Evolutionary conservation across 2,113 vertebrate species (phyloP), one percentile per base, ranked within the genome.

Genomic region (Periophthalmus modestus): DNA sequence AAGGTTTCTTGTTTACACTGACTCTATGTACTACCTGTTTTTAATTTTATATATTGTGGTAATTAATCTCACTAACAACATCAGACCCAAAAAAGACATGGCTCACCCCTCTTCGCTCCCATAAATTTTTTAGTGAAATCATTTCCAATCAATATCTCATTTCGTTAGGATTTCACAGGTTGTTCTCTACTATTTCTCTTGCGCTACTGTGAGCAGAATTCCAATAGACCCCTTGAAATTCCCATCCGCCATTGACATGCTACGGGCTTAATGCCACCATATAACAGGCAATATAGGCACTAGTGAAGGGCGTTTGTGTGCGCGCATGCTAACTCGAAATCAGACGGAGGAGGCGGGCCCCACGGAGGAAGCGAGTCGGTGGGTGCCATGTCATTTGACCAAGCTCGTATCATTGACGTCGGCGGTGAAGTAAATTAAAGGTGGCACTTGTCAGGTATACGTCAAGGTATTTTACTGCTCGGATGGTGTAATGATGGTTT

Each of bases 271-370:
- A 66, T 58, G 5, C 18, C 52, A 57, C 43, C 59, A 50, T 28
- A 77, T 71, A 24, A 55, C 61, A 72, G 74, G 57, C 62, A 50
- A 70, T 39, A 23, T 79, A 75, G 78, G 71, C 77, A 59, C 66
- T 58, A 47, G 77, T 74, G 73, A 82, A 78, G 77, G 73, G 21
- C 39, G 0, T 66, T 48, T 82, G 81, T 84, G 84, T 52, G 62
- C 23, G 14, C 7, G 81, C 82, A 84, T 89, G 59, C 71, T 84
- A 82, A 82, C 24, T 39, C 69, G 73, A 78, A 69, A 80, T 84
- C 55, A 67, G 50, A 65, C 46, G 34, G 15, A 71, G 0, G 24
- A 28, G 7, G 74, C 82, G 50, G 73, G 79, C 0, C 13, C 39
- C 16, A 47, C 54, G 70, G 28, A 28, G 34, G 15, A 71, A 0